These are phyloP conservation scores for Megaceryle torquata DNA, from an alignment of 2,113 vertebrate genomes.

Conservation along the genomic window DNA sequence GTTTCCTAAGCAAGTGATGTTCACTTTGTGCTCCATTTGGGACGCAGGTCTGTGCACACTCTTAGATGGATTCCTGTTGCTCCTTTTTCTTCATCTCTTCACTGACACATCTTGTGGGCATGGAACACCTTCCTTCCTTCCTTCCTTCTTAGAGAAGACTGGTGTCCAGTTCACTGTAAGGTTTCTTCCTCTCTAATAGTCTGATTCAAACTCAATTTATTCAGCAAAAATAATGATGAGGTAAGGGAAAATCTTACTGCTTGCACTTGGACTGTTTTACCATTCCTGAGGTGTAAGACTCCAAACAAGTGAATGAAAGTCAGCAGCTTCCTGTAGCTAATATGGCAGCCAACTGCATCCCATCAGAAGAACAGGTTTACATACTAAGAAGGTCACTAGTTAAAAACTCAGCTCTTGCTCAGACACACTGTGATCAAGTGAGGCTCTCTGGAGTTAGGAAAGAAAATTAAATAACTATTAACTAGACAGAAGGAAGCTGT, in stretches of 20 bases:
- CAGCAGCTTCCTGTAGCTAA: background rate
- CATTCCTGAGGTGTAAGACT: background rate
- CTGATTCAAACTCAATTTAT: background rate
- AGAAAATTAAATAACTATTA: background rate
- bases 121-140: background rate
- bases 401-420: background rate
- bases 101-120: background rate
- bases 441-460: background rate
- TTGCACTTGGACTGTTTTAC: background rate
- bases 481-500: background rate
- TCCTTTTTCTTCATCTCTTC: background rate
- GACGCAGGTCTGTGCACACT: background rate
- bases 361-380: background rate
- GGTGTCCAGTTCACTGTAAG: rapidly evolving
- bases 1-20: background rate
- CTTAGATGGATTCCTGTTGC: no score
- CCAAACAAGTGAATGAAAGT: background rate
- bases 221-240: background rate
- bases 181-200: background rate
- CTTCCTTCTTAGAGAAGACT: background rate
- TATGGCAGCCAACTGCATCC: background rate
- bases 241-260: background rate
- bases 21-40: background rate
- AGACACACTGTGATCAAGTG: background rate
- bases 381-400: background rate